Conservation (phyloP, 2,888 invertebrate species). For the Chloroclysta siterata region DNA sequence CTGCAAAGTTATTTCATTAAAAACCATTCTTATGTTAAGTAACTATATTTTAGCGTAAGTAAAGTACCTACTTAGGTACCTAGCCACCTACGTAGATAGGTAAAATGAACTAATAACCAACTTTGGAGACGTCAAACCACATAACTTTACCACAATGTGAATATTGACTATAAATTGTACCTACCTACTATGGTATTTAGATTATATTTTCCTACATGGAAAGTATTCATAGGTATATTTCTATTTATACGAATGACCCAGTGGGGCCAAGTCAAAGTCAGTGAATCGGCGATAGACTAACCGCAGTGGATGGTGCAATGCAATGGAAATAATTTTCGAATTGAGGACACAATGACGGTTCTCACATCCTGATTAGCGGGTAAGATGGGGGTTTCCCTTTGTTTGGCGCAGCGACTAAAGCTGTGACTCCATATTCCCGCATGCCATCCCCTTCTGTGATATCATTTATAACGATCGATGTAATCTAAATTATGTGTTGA, state of each 20-base stretch:
- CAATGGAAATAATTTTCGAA: conserved; percentile 47
- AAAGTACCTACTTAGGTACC: no score
- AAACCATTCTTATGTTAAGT: no score
- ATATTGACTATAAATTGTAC: not conserved
- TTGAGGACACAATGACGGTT: conserved; percentile 37
- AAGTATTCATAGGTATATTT: no score
- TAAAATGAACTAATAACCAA: not conserved
- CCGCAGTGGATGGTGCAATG: conserved; percentile 61
- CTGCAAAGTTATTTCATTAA: no score
- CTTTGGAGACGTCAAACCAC: not conserved
- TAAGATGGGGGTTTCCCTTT: conserved; percentile 37
- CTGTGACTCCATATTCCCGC: not conserved
- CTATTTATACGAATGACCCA: not conserved
- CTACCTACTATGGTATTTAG: no score
- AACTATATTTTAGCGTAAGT: no score
- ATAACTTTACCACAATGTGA: not conserved
- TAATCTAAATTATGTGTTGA: no score
- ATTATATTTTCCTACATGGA: no score
- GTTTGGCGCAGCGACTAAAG: conserved; percentile 3
- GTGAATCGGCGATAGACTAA: conserved; percentile 57
- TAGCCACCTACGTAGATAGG: no score
- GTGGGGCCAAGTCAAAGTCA: not conserved
- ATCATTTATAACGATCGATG: no score
- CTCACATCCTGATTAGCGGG: conserved; percentile 37
- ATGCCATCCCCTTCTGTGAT: no score